Evolutionary conservation across 2,797 vertebrate genomes (phyloP), one percentile per base, ranked within the genome.

Genomic region (Myiotriccus ornatus): DNA sequence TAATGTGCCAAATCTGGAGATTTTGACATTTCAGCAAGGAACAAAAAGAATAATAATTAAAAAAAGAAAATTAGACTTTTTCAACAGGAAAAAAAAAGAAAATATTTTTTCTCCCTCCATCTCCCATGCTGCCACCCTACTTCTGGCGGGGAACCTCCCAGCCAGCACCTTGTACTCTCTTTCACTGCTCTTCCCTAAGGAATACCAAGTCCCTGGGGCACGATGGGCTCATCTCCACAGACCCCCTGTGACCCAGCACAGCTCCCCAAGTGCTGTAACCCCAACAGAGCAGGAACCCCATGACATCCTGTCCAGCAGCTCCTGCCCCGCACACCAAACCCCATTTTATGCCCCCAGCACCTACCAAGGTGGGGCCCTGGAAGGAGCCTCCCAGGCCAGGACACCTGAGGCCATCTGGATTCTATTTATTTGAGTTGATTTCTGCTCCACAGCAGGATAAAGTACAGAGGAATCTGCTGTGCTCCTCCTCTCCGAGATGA

Each of bases 381-480:
- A 20, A 44, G 12, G 18, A 57, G 9, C 30, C 28, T 56, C 27
- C 60, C 52, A 35, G 23, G 16, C 9, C 49, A 34, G 60, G 37
- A 49, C 59, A 55, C 20, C 74, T 60, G 68, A 59, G 19, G 12
- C 32, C 44, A 19, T n/a, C 63, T 70, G 68, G 6, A 77, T 21
- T 43, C 11, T 28, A 8, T 81, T 88, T 84, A 56, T 71, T 47
- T 24, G 3, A 63, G 30, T 24, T 80, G 52, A 0, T 56, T 62
- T 30, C 6, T 53, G 4, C 14, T 21, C 19, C 2, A 1, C 0
- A 50, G 34, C 6, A 41, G 84, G 60, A 20, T 4, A 5, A 41
- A 46, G 22, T 3, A 1, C 3, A 27, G 34, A 60, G n/a, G 7
- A 14, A 9, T 10, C 3, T 0, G 1, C 7, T 3, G 27, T 13